Conservation (phyloP, 2,113 vertebrate genomes). For the Corythaixoides concolor region DNA sequence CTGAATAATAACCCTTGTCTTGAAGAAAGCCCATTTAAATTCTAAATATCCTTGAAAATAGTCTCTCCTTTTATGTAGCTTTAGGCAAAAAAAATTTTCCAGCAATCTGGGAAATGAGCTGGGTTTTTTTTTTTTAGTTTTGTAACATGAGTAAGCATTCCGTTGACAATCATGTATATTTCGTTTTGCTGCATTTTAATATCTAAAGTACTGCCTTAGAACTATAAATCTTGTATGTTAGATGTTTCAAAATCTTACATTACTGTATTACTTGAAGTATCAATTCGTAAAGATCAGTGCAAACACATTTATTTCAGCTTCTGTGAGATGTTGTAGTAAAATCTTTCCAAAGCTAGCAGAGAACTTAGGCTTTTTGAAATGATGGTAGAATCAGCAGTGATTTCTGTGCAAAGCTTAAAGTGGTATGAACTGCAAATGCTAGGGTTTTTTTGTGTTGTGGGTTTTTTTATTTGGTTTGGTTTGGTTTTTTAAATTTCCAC, state of each 20-base stretch:
- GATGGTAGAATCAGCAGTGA: background rate
- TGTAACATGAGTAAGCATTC: conserved; percentile 2
- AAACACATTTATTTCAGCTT: background rate
- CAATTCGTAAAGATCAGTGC: background rate
- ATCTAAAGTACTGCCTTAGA: background rate
- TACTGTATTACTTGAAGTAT: background rate
- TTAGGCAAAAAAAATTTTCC: background rate
- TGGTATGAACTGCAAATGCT: background rate
- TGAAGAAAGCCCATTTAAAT: background rate
- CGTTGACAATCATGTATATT: background rate
- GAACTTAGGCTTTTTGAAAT: background rate
- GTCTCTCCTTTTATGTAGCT: conserved; percentile 4
- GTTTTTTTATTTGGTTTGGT: no score
- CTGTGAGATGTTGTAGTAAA: background rate
- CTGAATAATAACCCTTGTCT: background rate
- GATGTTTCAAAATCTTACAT: background rate
- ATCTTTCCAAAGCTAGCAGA: background rate
- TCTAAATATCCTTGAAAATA: background rate
- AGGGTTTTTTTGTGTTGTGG: background rate
- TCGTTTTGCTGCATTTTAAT: background rate
- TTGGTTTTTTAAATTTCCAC: background rate
- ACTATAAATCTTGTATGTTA: background rate
- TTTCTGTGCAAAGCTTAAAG: background rate
- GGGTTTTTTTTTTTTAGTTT: background rate
- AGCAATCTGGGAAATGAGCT: background rate